Percentiles rank a stretch among this genome's conserved stretches.
These are phyloP conservation scores for Drosophila athabasca DNA, from an alignment of 1,140 invertebrate genomes.

Conservation along the genomic window DNA sequence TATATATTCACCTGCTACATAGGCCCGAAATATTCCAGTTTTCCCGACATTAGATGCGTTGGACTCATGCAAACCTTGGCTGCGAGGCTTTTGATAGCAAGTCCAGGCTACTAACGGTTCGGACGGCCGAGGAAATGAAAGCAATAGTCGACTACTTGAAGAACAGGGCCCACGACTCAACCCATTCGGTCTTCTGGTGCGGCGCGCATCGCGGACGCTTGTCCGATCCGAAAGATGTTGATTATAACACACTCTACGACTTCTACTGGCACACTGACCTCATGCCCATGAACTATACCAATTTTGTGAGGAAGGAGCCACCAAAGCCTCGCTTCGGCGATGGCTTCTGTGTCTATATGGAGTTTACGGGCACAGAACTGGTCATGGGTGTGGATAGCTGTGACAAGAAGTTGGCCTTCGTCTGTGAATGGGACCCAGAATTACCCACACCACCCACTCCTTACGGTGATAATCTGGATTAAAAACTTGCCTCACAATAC, in stretches of 20 bases:
- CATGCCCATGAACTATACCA: slow-evolving; percentile 50
- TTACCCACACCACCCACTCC: background rate
- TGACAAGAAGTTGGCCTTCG: slow-evolving; percentile 37
- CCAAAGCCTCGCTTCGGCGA: background rate
- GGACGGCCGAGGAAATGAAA: slow-evolving; percentile 26
- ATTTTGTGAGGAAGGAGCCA: slow-evolving; percentile 22
- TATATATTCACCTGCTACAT: background rate
- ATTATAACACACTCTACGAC: slow-evolving; percentile 10
- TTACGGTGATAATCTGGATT: too few relatives aligned
- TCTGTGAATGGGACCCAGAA: slow-evolving; percentile 12
- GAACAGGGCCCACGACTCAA: slow-evolving; percentile 30
- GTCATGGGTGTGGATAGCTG: slow-evolving; percentile 38
- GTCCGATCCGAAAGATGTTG: slow-evolving; percentile 1
- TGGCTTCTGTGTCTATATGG: slow-evolving; percentile 50
- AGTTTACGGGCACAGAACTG: slow-evolving; percentile 27
- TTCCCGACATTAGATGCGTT: slow-evolving; percentile 39
- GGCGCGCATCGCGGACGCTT: slow-evolving; percentile 59
- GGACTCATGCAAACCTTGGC: slow-evolving; percentile 50
- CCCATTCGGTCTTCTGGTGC: slow-evolving; percentile 46
- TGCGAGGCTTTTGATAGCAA: slow-evolving; percentile 49
- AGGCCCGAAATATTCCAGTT: background rate
- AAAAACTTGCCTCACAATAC: too few relatives aligned
- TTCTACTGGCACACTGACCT: slow-evolving; percentile 58
- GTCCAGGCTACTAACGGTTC: slow-evolving; percentile 36
- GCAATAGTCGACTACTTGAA: slow-evolving; percentile 30